Evolutionary conservation across 2,797 vertebrate genomes (phyloP), one percentile per base, ranked within the genome.

Genomic region (Lutjanus campechanus): DNA sequence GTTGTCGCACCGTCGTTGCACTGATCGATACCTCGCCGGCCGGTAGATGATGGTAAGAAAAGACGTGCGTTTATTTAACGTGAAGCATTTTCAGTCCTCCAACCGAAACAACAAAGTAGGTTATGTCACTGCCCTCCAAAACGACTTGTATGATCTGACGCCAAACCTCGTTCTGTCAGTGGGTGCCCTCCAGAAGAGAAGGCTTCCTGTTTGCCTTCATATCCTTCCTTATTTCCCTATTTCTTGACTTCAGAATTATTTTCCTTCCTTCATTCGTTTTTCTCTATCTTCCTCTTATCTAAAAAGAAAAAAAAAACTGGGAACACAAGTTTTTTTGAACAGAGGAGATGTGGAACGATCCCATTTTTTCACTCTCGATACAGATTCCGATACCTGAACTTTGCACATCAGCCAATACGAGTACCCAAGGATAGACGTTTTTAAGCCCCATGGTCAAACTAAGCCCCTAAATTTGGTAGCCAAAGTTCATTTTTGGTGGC

Each of bases 21-120:
- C 7, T 15, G 62, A 46, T 84, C 70, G 6, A 82, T 69, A 25
- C 17, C 8, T n/a, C 36, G 6, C 44, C 13, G 62, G 50, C 2
- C 19, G 56, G 49, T 9, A 13, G 53, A 59, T 61, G n/a, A 53
- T 1, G n/a, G 20, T 9, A 2, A 17, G 20, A n/a, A 51, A 55
- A 54, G 29, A 46, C 13, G 16, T 13, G 20, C 15, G 36, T 47
- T 49, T 43, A 41, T 0, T n/a, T 56, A 29, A 46, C 7, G 54
- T 43, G 49, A 44, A 15, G 17, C 40, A 11, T 29, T 49, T 68
- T 40, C 20, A 46, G 46, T 2, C 29, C 55, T 79, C 16, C 15
- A 58, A 20, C 36, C 25, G 17, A 12, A 25, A 65, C 10, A 51
- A 12, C 22, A 46, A 29, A n/a, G 25, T 3, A 8, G 51, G 2